phyloP scores from a whole-genome alignment of 2,888 invertebrate species.

The Yponomeuta plumbellus region DNA sequence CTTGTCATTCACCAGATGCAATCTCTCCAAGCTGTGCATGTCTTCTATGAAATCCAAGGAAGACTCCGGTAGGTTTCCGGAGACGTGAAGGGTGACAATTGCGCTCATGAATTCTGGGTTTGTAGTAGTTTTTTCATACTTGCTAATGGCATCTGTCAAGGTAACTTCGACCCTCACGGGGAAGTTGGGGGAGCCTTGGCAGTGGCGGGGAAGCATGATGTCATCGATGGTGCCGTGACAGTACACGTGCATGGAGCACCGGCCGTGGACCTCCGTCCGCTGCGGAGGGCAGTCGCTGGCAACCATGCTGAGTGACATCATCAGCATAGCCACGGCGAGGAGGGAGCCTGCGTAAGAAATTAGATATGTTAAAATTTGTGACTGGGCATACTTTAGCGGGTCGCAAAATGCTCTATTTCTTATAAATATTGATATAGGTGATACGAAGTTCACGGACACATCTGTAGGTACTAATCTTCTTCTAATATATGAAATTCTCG shows the following conservation, averaged over 20 bases:
- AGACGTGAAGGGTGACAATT: slow-evolving; percentile 44
- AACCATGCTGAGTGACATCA: slow-evolving; percentile 7
- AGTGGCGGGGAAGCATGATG: slow-evolving; percentile 38
- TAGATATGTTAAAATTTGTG: not conserved
- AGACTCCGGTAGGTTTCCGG: slow-evolving; percentile 40
- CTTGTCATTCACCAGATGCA: slow-evolving; percentile 39
- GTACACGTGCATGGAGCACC: slow-evolving; percentile 42
- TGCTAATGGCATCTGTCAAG: slow-evolving; percentile 39
- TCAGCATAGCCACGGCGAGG: slow-evolving; percentile 13
- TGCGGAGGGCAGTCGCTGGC: slow-evolving; percentile 34
- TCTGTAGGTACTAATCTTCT: too few species aligned
- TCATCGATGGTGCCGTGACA: slow-evolving; percentile 42
- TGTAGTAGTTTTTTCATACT: slow-evolving; percentile 35
- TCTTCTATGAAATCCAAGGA: slow-evolving; percentile 43
- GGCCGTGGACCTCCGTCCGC: slow-evolving; percentile 31
- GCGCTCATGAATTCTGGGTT: slow-evolving; percentile 34
- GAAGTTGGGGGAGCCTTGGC: slow-evolving; percentile 48
- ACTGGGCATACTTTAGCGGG: too few species aligned
- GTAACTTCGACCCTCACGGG: slow-evolving; percentile 44
- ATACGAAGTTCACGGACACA: too few species aligned
- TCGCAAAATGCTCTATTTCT: too few species aligned
- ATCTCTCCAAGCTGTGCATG: slow-evolving; percentile 40
- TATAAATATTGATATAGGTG: too few species aligned
- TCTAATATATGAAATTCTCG: too few species aligned
- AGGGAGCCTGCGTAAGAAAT: slow-evolving; percentile 3